Conservation (phyloP, 1,140 invertebrate species). For the Drosophila parabipectinata region DNA sequence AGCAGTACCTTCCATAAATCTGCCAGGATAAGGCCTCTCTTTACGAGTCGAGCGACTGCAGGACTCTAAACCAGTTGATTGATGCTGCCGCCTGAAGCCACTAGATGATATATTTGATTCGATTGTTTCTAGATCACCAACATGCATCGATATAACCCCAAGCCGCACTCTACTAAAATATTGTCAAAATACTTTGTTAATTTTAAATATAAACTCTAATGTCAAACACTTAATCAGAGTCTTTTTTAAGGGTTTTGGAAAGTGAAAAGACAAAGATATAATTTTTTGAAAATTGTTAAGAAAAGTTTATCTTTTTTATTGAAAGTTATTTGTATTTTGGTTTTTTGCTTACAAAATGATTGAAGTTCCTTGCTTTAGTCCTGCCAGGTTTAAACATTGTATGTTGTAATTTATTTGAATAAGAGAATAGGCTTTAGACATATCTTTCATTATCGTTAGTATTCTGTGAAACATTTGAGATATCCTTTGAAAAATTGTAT, state of each 20-base stretch:
- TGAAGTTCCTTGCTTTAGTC: slow-evolving; percentile 63
- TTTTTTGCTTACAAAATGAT: slow-evolving; percentile 64
- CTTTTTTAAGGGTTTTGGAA: not conserved
- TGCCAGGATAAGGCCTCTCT: slow-evolving; percentile 69
- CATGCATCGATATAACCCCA: slow-evolving; percentile 43
- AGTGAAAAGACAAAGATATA: not conserved
- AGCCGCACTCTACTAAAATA: slow-evolving; percentile 24
- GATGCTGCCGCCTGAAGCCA: slow-evolving; percentile 72
- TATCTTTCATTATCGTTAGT: slow-evolving; percentile 58
- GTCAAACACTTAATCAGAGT: not conserved
- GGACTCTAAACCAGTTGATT: slow-evolving; percentile 55
- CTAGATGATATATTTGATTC: slow-evolving; percentile 48
- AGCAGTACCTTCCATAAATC: slow-evolving; percentile 51
- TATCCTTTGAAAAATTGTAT: slow-evolving; percentile 59
- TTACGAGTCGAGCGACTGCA: slow-evolving; percentile 45
- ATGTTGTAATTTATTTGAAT: slow-evolving; percentile 54
- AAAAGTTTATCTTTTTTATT: slow-evolving; percentile 63
- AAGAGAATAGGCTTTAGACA: slow-evolving; percentile 63
- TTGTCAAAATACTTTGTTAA: slow-evolving; percentile 7
- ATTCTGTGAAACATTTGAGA: slow-evolving; percentile 63
- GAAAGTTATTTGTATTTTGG: slow-evolving; percentile 55
- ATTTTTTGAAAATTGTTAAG: slow-evolving; percentile 57
- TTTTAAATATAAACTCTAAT: slow-evolving; percentile 41
- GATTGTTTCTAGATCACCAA: slow-evolving; percentile 40
- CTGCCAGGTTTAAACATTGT: slow-evolving; percentile 51